Evolutionary conservation across 1,140 invertebrate genomes (phyloP).

Genomic region (Vanessa atalanta): DNA sequence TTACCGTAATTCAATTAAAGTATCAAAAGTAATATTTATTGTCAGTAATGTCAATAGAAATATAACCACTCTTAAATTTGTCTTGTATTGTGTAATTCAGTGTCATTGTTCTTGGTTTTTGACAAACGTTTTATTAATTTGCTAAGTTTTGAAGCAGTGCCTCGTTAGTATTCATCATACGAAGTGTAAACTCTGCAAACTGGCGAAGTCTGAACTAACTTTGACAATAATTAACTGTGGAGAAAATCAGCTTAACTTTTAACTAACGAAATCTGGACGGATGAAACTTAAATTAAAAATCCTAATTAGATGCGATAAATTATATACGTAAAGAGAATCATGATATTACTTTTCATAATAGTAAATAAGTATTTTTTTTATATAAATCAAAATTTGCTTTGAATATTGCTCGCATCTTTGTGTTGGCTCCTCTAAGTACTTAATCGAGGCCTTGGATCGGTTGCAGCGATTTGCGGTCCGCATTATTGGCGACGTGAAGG

Average conservation of each 20-base stretch:
- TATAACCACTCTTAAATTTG: not conserved
- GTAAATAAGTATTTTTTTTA: too few relatives aligned
- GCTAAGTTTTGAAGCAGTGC: slow-evolving; percentile 26
- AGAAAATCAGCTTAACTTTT: slow-evolving; percentile 38
- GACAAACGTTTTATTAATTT: slow-evolving; percentile 22
- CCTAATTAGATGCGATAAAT: slow-evolving; percentile 16
- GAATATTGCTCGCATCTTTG: too few relatives aligned
- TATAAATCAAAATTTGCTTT: too few relatives aligned
- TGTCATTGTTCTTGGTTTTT: slow-evolving; percentile 18
- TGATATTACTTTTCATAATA: too few relatives aligned
- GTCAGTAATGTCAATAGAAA: not conserved
- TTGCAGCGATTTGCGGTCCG: too few relatives aligned
- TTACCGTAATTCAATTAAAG: too few relatives aligned
- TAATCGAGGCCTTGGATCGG: too few relatives aligned
- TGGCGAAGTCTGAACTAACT: slow-evolving; percentile 33
- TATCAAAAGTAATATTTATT: too few relatives aligned
- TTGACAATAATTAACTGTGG: slow-evolving; percentile 39
- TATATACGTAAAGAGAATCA: not conserved
- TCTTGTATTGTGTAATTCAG: not conserved
- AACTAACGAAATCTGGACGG: slow-evolving; percentile 36
- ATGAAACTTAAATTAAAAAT: slow-evolving; percentile 32
- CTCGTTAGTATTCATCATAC: slow-evolving; percentile 33
- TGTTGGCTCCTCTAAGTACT: too few relatives aligned
- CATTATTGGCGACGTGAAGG: too few relatives aligned
- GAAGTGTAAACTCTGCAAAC: slow-evolving; percentile 32